Percentiles rank a stretch among this genome's conserved stretches.
phyloP scores from a whole-genome alignment of 2,113 vertebrate genomes.

The Centropristis striata region DNA sequence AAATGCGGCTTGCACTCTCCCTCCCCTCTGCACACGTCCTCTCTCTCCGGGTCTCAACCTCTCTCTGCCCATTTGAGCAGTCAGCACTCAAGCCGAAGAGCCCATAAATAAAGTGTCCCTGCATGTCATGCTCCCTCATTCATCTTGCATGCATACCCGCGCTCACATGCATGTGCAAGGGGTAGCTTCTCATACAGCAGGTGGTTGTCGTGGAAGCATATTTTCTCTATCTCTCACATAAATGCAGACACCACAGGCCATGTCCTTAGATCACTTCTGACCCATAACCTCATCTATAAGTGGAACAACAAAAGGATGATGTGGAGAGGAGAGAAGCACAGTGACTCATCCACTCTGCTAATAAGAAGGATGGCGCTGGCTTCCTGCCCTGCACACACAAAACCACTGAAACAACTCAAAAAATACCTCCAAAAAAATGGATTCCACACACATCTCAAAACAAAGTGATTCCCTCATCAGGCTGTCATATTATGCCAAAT shows the following conservation, averaged over 20 bases:
- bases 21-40: slow-evolving; percentile 27
- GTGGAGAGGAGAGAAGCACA: slow-evolving; percentile 21
- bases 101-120: slow-evolving; percentile 70
- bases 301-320: slow-evolving; percentile 44
- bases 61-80: slow-evolving; percentile 47
- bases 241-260: slow-evolving; percentile 12
- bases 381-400: slow-evolving; percentile 43
- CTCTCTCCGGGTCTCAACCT: slow-evolving; percentile 43
- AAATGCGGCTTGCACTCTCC: slow-evolving; percentile 65
- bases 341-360: slow-evolving; percentile 70
- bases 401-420: slow-evolving; percentile 22
- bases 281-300: slow-evolving; percentile 60
- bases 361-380: slow-evolving; percentile 60
- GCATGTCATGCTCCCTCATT: slow-evolving; percentile 56
- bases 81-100: slow-evolving; percentile 51
- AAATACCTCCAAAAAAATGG: slow-evolving; percentile 5
- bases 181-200: background rate
- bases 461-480: slow-evolving; percentile 28
- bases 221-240: background rate
- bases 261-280: slow-evolving; percentile 50
- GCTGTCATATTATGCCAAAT: slow-evolving; percentile 25
- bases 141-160: slow-evolving; percentile 37
- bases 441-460: slow-evolving; percentile 29
- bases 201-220: slow-evolving; percentile 32
- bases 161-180: background rate